Base-by-base conservation (phyloP, 2,113 vertebrate species). In the Oreochromis tanganicae region DNA sequence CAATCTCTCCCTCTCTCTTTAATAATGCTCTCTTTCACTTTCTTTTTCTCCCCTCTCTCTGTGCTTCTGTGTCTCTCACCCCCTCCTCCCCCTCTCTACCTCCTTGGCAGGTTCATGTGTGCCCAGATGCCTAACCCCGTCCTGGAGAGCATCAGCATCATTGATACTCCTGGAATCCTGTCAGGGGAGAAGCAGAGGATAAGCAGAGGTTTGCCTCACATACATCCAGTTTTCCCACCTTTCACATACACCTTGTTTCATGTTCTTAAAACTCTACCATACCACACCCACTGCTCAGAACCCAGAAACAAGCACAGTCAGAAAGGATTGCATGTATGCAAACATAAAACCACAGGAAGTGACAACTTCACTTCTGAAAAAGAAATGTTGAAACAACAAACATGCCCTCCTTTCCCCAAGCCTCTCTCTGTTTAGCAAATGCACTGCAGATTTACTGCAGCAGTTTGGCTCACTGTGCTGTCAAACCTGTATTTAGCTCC, bases 71-170 rank as follows among this genome's bases (percentile, higher is more conserved):
- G 0, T n/a, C 24, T 61, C 16, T 36, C 4, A 11, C 12, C 32
- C 14, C 59, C 32, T 56, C 50, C 34, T 29, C 59, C 38, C 61
- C 50, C 34, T 57, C 13, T 9, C 5, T 88, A 5, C 84, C 36
- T 68, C 57, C 59, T 17, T 1, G 71, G 10, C 91, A 98, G 98
- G 95, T 98, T 98, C 90, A 97, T 98, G 97, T 98, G 98, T 17
- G 98, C 98, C 41, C 98, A 98, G 95, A 87, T 98, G 94, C 97
- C 97, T 34, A 98, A 98, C 90, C 95, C 98, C 0, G 98, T 98
- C 78, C 94, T 98, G 95, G 98, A 98, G 90, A 98, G 98, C 93
- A 98, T 98, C 92, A 98, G 98, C 91, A 98, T 98, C 95, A 98
- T 98, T 4, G 98, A 98, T 94, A 98, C 98, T 3, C 98, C 98